These are phyloP conservation scores for Malacoraja senta DNA, from an alignment of 2,797 vertebrate species.

Conservation along the genomic window DNA sequence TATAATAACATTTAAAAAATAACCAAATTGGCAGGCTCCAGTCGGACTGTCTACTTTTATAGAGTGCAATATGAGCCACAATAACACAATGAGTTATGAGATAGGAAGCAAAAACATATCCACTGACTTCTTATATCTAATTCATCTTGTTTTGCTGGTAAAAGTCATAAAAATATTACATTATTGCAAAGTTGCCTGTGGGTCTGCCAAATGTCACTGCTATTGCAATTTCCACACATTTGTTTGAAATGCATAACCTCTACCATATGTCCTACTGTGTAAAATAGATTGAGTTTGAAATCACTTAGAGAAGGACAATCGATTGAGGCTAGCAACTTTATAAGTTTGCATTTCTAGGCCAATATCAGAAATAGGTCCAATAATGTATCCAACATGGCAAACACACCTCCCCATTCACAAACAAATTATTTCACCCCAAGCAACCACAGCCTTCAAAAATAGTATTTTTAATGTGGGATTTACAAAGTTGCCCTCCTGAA, in stretches of 20 bases:
- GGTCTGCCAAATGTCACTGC: background rate
- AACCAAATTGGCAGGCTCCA: background rate
- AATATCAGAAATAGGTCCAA: background rate
- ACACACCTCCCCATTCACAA: background rate
- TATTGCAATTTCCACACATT: background rate
- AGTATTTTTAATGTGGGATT: background rate
- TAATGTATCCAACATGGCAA: background rate
- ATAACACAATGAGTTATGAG: background rate
- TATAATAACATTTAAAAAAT: background rate
- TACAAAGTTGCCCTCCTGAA: background rate
- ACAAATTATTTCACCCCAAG: background rate
- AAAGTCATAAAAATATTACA: background rate
- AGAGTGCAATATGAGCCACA: background rate
- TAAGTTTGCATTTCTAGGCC: background rate
- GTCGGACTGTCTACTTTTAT: background rate
- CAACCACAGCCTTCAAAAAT: background rate
- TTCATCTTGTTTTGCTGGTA: background rate
- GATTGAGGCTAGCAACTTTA: background rate
- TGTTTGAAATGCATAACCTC: background rate
- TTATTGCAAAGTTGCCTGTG: background rate
- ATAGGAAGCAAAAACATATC: background rate
- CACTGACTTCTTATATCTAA: background rate
- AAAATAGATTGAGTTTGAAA: background rate
- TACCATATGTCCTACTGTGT: background rate
- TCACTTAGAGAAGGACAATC: background rate